Evolutionary conservation across 2,888 invertebrate genomes (phyloP).

Genomic region (Isoperla grammatica): DNA sequence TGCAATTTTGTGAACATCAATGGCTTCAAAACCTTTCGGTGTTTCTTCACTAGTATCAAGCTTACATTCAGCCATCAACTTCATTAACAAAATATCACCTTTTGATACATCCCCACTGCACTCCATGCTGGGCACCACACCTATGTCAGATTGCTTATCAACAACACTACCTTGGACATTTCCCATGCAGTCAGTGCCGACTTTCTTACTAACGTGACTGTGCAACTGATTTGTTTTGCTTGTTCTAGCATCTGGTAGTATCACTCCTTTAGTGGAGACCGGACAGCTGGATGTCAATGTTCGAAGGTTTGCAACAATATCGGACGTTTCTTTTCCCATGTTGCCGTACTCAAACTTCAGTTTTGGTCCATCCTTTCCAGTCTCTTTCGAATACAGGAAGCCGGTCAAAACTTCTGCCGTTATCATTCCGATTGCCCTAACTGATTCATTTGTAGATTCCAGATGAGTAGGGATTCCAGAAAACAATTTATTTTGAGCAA

Average conservation of each 20-base stretch:
- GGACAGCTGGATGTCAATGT: too few species aligned
- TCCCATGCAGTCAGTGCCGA: too few species aligned
- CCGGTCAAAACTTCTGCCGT: constrained; percentile 61
- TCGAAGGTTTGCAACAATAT: constrained; percentile 37
- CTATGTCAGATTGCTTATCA: background rate
- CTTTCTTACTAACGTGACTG: too few species aligned
- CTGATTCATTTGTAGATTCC: constrained; percentile 54
- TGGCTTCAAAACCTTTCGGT: background rate
- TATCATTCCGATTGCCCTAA: constrained; percentile 68
- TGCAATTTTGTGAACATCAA: background rate
- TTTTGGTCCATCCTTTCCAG: constrained; percentile 43
- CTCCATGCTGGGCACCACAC: background rate
- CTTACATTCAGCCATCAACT: background rate
- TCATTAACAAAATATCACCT: background rate
- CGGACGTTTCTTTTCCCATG: constrained; percentile 47
- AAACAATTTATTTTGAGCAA: constrained; percentile 52
- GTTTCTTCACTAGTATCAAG: background rate
- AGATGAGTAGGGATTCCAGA: constrained; percentile 65
- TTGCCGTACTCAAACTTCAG: constrained; percentile 62
- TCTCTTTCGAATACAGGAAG: constrained; percentile 39
- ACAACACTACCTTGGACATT: too few species aligned
- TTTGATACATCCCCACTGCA: background rate
- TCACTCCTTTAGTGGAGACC: too few species aligned
- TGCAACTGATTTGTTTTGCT: too few species aligned
- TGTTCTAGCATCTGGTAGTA: too few species aligned